Conservation (phyloP, 1,140 invertebrate species). For the Bombus huntii region DNA sequence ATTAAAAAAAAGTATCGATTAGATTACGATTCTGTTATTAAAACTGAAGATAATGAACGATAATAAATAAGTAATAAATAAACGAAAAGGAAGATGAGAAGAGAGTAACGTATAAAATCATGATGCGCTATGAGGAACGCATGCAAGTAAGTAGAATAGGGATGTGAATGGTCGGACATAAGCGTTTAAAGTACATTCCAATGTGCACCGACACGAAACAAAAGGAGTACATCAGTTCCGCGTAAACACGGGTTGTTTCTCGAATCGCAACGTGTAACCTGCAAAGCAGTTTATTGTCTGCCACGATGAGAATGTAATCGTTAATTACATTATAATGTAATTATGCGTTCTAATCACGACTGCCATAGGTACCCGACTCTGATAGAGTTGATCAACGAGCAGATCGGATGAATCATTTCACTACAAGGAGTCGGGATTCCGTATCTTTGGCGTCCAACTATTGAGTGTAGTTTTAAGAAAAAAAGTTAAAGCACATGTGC, state of each 20-base stretch:
- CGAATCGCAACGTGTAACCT: conserved; percentile 18
- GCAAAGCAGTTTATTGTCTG: conserved; percentile 49
- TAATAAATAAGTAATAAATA: neutral
- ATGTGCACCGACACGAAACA: neutral
- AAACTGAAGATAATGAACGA: neutral
- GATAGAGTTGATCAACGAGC: conserved; percentile 39
- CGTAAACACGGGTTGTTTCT: neutral
- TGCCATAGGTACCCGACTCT: conserved; percentile 7
- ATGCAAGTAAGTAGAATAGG: neutral
- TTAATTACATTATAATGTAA: conserved; percentile 29
- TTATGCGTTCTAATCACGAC: conserved; percentile 30
- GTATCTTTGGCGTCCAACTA: neutral
- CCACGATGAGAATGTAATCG: conserved; percentile 46
- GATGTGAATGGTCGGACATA: neutral
- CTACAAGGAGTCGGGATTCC: neutral
- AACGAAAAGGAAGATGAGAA: too few species aligned
- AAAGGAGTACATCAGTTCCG: conserved; percentile 15
- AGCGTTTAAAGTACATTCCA: neutral
- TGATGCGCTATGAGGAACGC: too few species aligned
- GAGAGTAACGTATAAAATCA: neutral
- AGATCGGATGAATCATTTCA: neutral
- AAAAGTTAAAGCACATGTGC: too few species aligned
- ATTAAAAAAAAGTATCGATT: neutral
- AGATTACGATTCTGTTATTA: neutral
- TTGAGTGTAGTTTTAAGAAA: too few species aligned